Evolutionary conservation across 2,113 vertebrate genomes (phyloP).

Genomic region (Lophochroa leadbeateri): DNA sequence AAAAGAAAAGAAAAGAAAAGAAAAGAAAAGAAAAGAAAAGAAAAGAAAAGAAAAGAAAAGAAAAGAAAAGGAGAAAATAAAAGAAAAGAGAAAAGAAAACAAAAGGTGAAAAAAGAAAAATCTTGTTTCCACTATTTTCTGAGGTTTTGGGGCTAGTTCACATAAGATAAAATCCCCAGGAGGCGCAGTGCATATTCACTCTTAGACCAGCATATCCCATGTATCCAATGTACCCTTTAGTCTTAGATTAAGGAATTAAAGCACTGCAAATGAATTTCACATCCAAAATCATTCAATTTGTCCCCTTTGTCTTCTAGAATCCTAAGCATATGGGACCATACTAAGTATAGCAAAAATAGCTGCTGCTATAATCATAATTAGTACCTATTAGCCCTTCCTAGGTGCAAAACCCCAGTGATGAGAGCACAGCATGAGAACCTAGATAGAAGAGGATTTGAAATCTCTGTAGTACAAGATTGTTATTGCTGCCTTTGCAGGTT

Average conservation of each 20-base stretch:
- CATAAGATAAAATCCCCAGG: neutral
- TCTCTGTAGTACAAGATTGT: conserved; percentile 47
- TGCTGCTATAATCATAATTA: conserved; percentile 63
- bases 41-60: too few species aligned
- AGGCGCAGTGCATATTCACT: conserved; percentile 31
- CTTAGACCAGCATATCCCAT: conserved; percentile 58
- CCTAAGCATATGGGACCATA: conserved; percentile 60
- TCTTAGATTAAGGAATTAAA: conserved; percentile 74
- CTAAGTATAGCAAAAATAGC: conserved; percentile 65
- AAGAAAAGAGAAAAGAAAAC: neutral
- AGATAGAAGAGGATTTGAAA: conserved; percentile 43
- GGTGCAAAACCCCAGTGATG: conserved; percentile 62
- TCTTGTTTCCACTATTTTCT: conserved; percentile 4
- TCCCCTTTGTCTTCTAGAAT: conserved; percentile 63
- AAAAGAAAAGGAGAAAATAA: too few species aligned
- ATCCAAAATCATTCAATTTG: conserved; percentile 67
- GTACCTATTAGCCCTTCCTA: conserved; percentile 59
- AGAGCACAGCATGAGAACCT: conserved; percentile 33
- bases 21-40: too few species aligned
- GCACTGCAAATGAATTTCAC: conserved; percentile 71
- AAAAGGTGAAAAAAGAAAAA: neutral
- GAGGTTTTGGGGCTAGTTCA: neutral
- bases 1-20: too few species aligned
- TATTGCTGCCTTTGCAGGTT: conserved; percentile 58
- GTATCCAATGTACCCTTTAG: conserved; percentile 56